A percentile compares a stretch with the other conserved stretches of the same genome.
Conservation (phyloP, 2,888 invertebrate genomes). For the Liodrosophila aerea region DNA sequence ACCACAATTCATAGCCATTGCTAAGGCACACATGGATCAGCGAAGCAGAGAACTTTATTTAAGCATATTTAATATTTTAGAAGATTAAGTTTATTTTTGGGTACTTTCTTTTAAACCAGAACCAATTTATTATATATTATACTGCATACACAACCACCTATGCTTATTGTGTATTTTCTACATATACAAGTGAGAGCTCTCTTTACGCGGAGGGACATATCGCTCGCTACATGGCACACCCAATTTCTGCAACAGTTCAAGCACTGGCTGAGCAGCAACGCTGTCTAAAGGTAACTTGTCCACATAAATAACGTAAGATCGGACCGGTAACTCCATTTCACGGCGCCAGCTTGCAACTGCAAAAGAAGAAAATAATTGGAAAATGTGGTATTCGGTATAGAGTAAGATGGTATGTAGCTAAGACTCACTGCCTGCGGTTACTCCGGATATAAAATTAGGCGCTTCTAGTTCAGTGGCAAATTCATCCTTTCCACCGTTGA, state of each 20-base stretch:
- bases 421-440: constrained; percentile 79
- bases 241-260: constrained; percentile 70
- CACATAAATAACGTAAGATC: constrained; percentile 78
- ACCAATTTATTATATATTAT: constrained; percentile 42
- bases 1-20: constrained; percentile 88
- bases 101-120: constrained; percentile 29
- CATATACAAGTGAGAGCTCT: constrained; percentile 79
- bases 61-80: constrained; percentile 81
- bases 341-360: constrained; percentile 79
- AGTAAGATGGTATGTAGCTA: too few relatives aligned
- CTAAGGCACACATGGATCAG: constrained; percentile 88
- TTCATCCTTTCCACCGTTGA: constrained; percentile 62
- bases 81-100: too few relatives aligned
- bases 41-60: constrained; percentile 85
- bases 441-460: constrained; percentile 81
- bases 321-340: constrained; percentile 63
- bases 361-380: constrained; percentile 9
- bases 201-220: constrained; percentile 72
- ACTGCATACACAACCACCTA: constrained; percentile 15
- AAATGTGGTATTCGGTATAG: too few relatives aligned
- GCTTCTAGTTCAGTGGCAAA: constrained; percentile 69
- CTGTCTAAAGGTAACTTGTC: constrained; percentile 78
- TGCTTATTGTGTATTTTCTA: constrained; percentile 24
- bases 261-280: constrained; percentile 75
- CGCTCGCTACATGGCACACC: constrained; percentile 66